These are phyloP conservation scores for Bombus affinis DNA, from an alignment of 1,140 invertebrate genomes.

Conservation along the genomic window DNA sequence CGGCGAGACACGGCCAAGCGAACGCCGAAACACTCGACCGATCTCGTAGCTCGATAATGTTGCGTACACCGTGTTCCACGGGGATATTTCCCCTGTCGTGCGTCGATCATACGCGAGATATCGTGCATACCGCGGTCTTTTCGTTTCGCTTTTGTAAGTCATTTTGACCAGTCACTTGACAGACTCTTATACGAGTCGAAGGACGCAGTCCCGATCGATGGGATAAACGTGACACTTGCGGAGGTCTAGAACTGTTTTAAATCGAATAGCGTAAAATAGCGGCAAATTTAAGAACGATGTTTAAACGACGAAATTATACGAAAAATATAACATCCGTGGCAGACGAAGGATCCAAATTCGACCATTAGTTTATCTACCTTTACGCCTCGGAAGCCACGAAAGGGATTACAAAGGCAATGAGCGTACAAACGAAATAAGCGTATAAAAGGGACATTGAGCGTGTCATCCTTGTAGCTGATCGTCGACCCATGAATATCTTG, in stretches of 20 bases:
- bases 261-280: too few species aligned
- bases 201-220: too few species aligned
- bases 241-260: too few species aligned
- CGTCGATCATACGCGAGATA: constrained; percentile 28
- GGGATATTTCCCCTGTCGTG: not conserved
- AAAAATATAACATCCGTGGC: not conserved
- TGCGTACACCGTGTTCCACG: not conserved
- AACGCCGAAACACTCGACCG: constrained; percentile 47
- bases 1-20: constrained; percentile 6
- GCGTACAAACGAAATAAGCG: not conserved
- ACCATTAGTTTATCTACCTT: not conserved
- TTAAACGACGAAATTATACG: not conserved
- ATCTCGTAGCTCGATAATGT: constrained; percentile 44
- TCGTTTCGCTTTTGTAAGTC: too few species aligned
- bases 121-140: too few species aligned
- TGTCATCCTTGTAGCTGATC: not conserved
- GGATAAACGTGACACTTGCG: too few species aligned
- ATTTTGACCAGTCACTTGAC: not conserved
- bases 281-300: not conserved
- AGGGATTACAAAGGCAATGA: not conserved
- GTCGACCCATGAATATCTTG: not conserved
- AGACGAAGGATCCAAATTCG: not conserved
- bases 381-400: not conserved
- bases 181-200: not conserved
- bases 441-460: not conserved